Conservation (phyloP, 2,797 vertebrate species). For the Craterocephalus amniculus region DNA sequence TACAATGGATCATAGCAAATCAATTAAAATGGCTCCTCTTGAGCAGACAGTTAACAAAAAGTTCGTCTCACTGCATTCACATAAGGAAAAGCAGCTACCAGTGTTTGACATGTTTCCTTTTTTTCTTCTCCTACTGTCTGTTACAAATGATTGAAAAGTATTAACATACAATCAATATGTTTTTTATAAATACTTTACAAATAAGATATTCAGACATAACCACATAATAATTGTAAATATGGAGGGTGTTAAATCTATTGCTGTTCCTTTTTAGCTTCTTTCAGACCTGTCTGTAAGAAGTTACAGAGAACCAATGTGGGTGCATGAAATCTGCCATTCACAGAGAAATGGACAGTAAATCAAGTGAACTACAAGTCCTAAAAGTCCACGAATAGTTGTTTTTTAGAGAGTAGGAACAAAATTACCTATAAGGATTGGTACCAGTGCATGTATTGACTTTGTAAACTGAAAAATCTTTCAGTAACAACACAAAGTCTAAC, state of each 20-base stretch:
- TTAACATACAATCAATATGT: too few species aligned
- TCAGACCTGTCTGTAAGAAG: too few species aligned
- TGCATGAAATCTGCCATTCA: not conserved
- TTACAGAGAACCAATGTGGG: not conserved
- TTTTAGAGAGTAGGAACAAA: not conserved
- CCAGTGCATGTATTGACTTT: not conserved
- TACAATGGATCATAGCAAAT: not conserved
- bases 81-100: not conserved
- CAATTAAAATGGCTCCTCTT: not conserved
- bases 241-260: not conserved
- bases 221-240: not conserved
- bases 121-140: too few species aligned
- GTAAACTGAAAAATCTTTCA: constrained; percentile 2
- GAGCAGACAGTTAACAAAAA: not conserved
- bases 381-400: too few species aligned
- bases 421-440: not conserved
- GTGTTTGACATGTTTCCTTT: too few species aligned
- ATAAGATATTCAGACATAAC: not conserved
- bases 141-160: too few species aligned
- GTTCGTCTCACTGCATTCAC: not conserved
- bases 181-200: not conserved
- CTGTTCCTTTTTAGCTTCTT: too few species aligned
- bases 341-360: not conserved
- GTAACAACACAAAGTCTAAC: constrained; percentile 22
- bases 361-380: too few species aligned